A percentile compares a stretch with the other conserved stretches of the same genome.
Evolutionary conservation across 2,113 vertebrate species (phyloP).

Genomic region (western clawed frog (Xenopus tropicalis)): UCB_Xtro_10.0 CM004451.2:31306001-31306500

Average conservation of each 20-base stretch:
- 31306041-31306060: conserved; percentile 73
- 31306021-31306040: conserved; percentile 79
- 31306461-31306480: conserved; percentile 78
- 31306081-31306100: conserved; percentile 80
- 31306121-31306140: conserved; percentile 84
- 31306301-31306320: conserved; percentile 88
- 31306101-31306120: conserved; percentile 82
- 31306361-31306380: conserved; percentile 81
- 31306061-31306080: conserved; percentile 62
- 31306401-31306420: conserved; percentile 74
- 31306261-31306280: conserved; percentile 81
- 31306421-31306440: conserved; percentile 82
- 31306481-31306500: conserved; percentile 70
- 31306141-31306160: conserved; percentile 85
- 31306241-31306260: conserved; percentile 73
- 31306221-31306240: conserved; percentile 65
- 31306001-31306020: conserved; percentile 87
- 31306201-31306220: conserved; percentile 66
- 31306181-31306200: conserved; percentile 77
- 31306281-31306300: conserved; percentile 86
- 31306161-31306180: conserved; percentile 82
- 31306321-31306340: conserved; percentile 84
- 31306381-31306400: conserved; percentile 63
- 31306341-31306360: conserved; percentile 84
- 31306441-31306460: conserved; percentile 81